A percentile compares a stretch with the other conserved stretches of the same genome.
Evolutionary conservation across 2,888 invertebrate genomes (phyloP).

Genomic region (Petrophora chlorosata): DNA sequence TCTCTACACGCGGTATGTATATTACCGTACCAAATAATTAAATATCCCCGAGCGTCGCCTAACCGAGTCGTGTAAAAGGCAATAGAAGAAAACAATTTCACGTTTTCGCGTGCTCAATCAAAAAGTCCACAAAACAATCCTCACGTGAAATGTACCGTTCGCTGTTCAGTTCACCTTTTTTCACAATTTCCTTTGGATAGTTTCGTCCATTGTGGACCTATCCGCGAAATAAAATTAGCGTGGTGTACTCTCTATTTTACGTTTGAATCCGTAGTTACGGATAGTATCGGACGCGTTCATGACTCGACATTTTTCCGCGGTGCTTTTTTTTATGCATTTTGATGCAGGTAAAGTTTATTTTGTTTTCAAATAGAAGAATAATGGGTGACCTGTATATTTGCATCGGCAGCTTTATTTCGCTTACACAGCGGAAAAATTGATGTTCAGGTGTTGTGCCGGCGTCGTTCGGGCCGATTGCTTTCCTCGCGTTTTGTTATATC

Average conservation of each 20-base stretch:
- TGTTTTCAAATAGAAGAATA: constrained; percentile 36
- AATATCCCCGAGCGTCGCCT: too few relatives aligned
- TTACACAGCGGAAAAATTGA: constrained; percentile 21
- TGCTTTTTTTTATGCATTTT: constrained; percentile 26
- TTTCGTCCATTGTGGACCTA: constrained; percentile 34
- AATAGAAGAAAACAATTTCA: too few relatives aligned
- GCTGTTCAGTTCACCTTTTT: constrained; percentile 33
- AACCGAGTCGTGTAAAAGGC: too few relatives aligned
- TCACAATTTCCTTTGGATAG: constrained; percentile 36
- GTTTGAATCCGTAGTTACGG: constrained; percentile 25
- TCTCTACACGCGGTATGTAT: too few relatives aligned
- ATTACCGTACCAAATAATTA: too few relatives aligned
- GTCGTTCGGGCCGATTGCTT: constrained; percentile 9
- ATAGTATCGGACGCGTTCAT: constrained; percentile 18
- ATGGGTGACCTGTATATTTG: constrained; percentile 31
- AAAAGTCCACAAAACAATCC: constrained; percentile 21
- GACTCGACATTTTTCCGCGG: constrained; percentile 19
- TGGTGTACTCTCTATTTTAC: constrained; percentile 39
- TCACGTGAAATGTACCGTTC: constrained; percentile 28
- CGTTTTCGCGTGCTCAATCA: constrained; percentile 16
- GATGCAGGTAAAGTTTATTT: constrained; percentile 38
- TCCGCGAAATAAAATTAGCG: constrained; percentile 47
- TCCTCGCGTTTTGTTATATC: constrained; percentile 1
- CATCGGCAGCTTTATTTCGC: constrained; percentile 26
- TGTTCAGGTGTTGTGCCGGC: constrained; percentile 12